A percentile compares a stretch with the other conserved stretches of the same genome.
These are phyloP conservation scores for Platichthys stellatus DNA, from an alignment of 2,113 vertebrate genomes.

Conservation along the genomic window DNA sequence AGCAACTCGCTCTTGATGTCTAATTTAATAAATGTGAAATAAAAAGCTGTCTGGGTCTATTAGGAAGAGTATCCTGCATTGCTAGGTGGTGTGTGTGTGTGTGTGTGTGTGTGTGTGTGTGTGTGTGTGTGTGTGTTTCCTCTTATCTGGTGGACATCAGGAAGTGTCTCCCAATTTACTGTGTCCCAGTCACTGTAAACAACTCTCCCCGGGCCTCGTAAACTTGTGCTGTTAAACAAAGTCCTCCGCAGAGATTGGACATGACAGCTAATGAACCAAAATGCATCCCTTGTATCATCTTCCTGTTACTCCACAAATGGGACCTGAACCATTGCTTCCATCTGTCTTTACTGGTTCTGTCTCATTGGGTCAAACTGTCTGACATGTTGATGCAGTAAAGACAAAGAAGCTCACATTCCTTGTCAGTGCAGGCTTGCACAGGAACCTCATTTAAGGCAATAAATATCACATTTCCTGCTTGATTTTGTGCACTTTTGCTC, in stretches of 20 bases:
- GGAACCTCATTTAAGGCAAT: slow-evolving; percentile 13
- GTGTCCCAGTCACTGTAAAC: slow-evolving; percentile 12
- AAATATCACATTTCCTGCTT: slow-evolving; percentile 6
- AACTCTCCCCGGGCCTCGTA: neutral
- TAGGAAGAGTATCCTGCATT: slow-evolving; percentile 8
- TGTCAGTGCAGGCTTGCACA: neutral
- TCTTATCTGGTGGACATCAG: neutral
- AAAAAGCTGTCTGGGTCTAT: slow-evolving; percentile 40
- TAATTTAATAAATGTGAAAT: slow-evolving; percentile 67
- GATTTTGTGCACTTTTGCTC: slow-evolving; percentile 9
- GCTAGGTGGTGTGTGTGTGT: slow-evolving; percentile 7
- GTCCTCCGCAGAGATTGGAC: neutral
- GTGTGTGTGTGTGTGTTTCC: neutral
- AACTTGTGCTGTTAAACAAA: neutral
- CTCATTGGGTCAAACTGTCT: neutral
- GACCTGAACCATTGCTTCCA: neutral
- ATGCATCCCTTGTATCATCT: neutral
- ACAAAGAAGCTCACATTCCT: slow-evolving; percentile 27
- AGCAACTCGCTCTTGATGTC: slow-evolving; percentile 44
- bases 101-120: neutral
- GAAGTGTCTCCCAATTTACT: slow-evolving; percentile 5
- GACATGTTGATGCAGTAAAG: slow-evolving; percentile 24
- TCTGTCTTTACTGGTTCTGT: neutral
- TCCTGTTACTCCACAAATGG: neutral
- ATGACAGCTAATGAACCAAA: neutral